Evolutionary conservation across 2,113 vertebrate species (phyloP), one percentile per base, ranked within the genome.

Genomic region (Sminthopsis crassicaudata): DNA sequence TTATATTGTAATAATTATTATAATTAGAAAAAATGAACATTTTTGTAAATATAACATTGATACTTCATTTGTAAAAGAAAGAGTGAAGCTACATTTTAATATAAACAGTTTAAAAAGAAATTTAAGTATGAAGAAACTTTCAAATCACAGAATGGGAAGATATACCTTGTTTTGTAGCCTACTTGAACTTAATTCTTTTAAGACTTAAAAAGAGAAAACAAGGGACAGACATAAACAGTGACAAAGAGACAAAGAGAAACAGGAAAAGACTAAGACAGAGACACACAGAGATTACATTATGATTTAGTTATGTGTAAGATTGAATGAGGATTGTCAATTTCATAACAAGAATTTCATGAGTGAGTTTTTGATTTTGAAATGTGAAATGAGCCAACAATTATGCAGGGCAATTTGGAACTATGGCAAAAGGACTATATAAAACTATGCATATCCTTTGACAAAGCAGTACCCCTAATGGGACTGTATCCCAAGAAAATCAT

Each of bases 301-400:
- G 5, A 19, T n/a, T n/a, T 19, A 84, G 19, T 23, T 1, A 42
- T 25, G 0, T 12, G 36, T 42, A 16, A 22, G 6, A 42, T n/a
- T 76, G 36, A 4, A 84, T 42, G 19, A 84, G 16, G 16, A 42
- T 22, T 22, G 16, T 84, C n/a, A 22, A 23, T 84, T 84, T 84
- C n/a, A 84, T 23, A 84, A 14, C 30, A 67, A 11, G 12, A 67
- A 67, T 36, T 14, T 36, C 6, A 57, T 57, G 25, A 23, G n/a
- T 84, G 67, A 84, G 67, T 1, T 16, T 42, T n/a, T 42, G 16
- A 23, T 84, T 55, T 84, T 42, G 42, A 84, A 10, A 10, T 51
- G 50, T 51, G 50, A 51, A 51, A 51, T 51, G 50, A 51, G 10
- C 50, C 50, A 51, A 51, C 8, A 8, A 10, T 51, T 11, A 51